Percentiles rank a stretch among this genome's conserved stretches.
These are phyloP conservation scores for Drosophila acutilabella DNA, from an alignment of 2,888 invertebrate genomes.

Conservation along the genomic window DNA sequence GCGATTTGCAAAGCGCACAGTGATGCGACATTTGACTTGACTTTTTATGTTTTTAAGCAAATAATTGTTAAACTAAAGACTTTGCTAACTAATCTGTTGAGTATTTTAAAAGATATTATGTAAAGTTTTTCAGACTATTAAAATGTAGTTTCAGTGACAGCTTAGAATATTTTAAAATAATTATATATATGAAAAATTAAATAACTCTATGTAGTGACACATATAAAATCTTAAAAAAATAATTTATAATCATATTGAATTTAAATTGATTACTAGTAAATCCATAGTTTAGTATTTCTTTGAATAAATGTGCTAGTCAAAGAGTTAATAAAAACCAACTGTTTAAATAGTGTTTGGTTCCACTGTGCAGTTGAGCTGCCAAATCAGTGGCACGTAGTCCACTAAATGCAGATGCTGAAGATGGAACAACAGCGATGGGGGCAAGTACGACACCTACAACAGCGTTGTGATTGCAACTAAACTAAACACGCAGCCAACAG, in stretches of 20 bases:
- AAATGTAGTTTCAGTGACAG: no score
- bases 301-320: no score
- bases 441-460: slow-evolving; percentile 60
- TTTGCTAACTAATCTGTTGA: background rate
- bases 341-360: slow-evolving; percentile 1
- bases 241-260: no score
- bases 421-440: slow-evolving; percentile 16
- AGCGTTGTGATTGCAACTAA: slow-evolving; percentile 35
- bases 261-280: no score
- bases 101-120: no score
- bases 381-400: slow-evolving; percentile 57
- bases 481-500: slow-evolving; percentile 47
- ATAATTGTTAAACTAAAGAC: background rate
- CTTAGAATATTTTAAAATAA: no score
- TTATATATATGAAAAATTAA: no score
- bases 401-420: slow-evolving; percentile 42
- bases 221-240: no score
- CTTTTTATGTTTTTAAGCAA: background rate
- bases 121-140: no score
- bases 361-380: slow-evolving; percentile 42
- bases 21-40: slow-evolving; percentile 23
- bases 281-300: background rate
- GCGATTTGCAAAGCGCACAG: slow-evolving; percentile 28
- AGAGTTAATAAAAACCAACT: no score
- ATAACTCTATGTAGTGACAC: no score